phyloP scores from a whole-genome alignment of 2,888 invertebrate species.

The Balanococcus diminutus region DNA sequence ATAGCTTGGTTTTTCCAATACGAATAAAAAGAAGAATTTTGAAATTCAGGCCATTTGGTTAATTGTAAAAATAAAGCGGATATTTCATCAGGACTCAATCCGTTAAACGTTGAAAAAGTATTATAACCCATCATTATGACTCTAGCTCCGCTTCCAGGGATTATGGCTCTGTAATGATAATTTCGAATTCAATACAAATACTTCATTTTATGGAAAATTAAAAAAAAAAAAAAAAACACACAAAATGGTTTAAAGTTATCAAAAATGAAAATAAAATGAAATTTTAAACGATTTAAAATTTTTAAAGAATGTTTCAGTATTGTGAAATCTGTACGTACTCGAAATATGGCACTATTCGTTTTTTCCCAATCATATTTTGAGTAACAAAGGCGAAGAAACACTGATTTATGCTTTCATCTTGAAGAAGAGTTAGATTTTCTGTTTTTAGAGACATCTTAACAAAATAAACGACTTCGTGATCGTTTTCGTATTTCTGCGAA shows the following conservation, averaged over 20 bases:
- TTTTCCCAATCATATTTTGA: background rate
- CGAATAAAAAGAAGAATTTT: background rate
- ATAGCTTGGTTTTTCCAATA: background rate
- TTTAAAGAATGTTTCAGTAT: background rate
- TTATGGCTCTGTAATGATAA: background rate
- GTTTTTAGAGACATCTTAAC: background rate
- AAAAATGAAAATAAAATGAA: too few species aligned
- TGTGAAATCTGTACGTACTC: background rate
- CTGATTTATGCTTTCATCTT: background rate
- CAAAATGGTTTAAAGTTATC: too few species aligned
- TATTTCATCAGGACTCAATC: background rate
- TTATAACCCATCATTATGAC: background rate
- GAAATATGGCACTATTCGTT: background rate
- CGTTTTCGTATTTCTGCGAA: conserved; percentile 4
- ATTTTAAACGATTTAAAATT: background rate
- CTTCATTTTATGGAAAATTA: background rate
- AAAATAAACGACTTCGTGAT: background rate
- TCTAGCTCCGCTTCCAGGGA: background rate
- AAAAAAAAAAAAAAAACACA: background rate
- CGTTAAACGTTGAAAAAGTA: background rate
- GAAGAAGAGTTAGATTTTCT: background rate
- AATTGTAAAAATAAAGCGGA: background rate
- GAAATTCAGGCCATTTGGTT: background rate
- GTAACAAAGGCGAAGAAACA: background rate
- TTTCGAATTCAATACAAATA: background rate